A percentile compares a stretch with the other conserved stretches of the same genome.
Conservation (phyloP, 53 echinoderm and acorn worm genomes). For the Paracentrotus lividus region DNA sequence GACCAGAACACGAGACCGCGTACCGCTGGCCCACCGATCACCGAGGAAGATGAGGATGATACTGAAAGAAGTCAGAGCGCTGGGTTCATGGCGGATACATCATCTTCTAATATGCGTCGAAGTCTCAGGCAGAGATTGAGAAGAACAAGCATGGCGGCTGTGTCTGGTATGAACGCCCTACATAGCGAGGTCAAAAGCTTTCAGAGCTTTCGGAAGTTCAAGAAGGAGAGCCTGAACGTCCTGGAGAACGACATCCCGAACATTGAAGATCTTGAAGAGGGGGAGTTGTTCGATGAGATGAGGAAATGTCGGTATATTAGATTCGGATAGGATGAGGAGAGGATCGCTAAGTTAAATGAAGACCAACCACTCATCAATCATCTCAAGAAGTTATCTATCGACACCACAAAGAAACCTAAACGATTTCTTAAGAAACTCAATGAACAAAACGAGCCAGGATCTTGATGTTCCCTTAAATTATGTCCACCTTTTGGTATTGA, state of each 20-base stretch:
- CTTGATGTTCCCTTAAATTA: too few species aligned
- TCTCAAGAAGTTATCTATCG: constrained; percentile 67
- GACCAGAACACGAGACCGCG: constrained; percentile 12
- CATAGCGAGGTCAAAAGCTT: constrained; percentile 76
- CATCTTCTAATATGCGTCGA: constrained; percentile 57
- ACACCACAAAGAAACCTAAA: constrained; percentile 43
- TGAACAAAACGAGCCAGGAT: constrained; percentile 49
- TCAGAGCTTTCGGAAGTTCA: constrained; percentile 66
- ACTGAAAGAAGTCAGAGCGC: constrained; percentile 10
- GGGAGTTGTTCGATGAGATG: constrained; percentile 88
- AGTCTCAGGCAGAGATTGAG: constrained; percentile 59
- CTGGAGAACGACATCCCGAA: constrained; percentile 54
- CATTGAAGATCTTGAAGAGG: constrained; percentile 76
- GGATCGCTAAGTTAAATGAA: constrained; percentile 76
- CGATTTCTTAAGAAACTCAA: constrained; percentile 43
- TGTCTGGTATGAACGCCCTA: constrained; percentile 64
- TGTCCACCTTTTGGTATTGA: too few species aligned
- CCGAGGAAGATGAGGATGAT: constrained; percentile 26
- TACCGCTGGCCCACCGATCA: constrained; percentile 6
- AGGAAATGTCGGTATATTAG: constrained; percentile 85
- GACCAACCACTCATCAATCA: constrained; percentile 80
- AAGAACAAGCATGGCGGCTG: constrained; percentile 66
- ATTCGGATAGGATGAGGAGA: constrained; percentile 80
- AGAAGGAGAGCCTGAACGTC: constrained; percentile 61
- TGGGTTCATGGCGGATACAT: constrained; percentile 78